Evolutionary conservation across 53 echinoderm and acorn worm genomes (phyloP).

Genomic region (Pentamera pediparva): DNA sequence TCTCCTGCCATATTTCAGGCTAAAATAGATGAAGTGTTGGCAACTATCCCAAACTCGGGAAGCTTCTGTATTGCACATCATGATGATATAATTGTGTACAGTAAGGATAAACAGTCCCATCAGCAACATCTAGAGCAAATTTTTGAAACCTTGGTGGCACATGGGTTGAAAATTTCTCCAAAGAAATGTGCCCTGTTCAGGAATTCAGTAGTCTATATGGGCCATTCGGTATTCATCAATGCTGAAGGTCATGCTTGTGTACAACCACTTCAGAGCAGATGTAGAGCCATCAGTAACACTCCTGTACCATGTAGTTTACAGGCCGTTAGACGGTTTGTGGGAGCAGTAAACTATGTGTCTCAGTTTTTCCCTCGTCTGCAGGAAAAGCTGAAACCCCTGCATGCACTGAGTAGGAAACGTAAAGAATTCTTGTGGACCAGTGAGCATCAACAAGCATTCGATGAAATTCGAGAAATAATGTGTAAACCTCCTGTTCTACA

Average conservation of each 20-base stretch:
- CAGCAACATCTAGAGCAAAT: neutral
- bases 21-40: neutral
- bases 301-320: neutral
- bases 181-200: slow-evolving; percentile 1
- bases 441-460: too few species aligned
- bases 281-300: neutral
- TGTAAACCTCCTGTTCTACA: too few species aligned
- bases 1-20: slow-evolving; percentile 42
- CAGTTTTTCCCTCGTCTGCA: neutral
- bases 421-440: too few species aligned
- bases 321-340: neutral
- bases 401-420: too few species aligned
- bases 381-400: too few species aligned
- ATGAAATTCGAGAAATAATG: neutral
- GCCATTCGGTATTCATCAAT: slow-evolving; percentile 1
- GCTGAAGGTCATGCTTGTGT: neutral
- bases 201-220: slow-evolving; percentile 18
- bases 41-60: slow-evolving; percentile 9
- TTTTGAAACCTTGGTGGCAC: neutral
- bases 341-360: slow-evolving; percentile 1
- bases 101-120: neutral
- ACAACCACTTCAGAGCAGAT: neutral
- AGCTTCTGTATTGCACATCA: slow-evolving; percentile 42
- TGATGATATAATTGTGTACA: slow-evolving; percentile 12
- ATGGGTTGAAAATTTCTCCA: slow-evolving; percentile 18